Evolutionary conservation across 2,888 invertebrate species (phyloP).

Genomic region (Oscheius sp.): DNA sequence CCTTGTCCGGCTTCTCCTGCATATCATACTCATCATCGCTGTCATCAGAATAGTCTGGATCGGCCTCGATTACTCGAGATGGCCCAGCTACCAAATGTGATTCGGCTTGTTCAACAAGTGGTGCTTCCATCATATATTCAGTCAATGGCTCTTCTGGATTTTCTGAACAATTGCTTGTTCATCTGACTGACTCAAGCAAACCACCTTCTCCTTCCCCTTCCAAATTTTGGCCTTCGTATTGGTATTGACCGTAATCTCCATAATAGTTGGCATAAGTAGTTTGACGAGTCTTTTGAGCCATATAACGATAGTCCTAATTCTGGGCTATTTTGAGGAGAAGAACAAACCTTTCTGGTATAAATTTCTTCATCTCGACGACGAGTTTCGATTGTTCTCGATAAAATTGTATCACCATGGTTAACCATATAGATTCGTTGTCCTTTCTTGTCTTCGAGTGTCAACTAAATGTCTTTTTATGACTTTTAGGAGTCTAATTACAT

Average conservation of each 20-base stretch:
- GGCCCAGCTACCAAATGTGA: background rate
- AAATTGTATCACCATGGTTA: slow-evolving; percentile 30
- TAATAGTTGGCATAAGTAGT: slow-evolving; percentile 9
- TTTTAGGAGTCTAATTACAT: slow-evolving; percentile 9
- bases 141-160: background rate
- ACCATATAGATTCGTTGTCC: slow-evolving; percentile 43
- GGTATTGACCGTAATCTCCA: background rate
- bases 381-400: background rate
- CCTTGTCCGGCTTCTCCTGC: slow-evolving; percentile 24
- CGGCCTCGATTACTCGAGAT: background rate
- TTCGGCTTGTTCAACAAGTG: slow-evolving; percentile 3
- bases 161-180: background rate
- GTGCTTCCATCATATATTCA: background rate
- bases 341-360: background rate
- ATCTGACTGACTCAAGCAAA: background rate
- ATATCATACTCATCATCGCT: slow-evolving; percentile 46
- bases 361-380: background rate
- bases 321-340: background rate
- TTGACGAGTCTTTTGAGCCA: slow-evolving; percentile 15
- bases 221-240: background rate
- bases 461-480: slow-evolving; percentile 18
- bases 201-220: background rate
- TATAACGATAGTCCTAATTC: slow-evolving; percentile 16
- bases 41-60: slow-evolving; percentile 41
- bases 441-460: slow-evolving; percentile 36